Percentiles rank a stretch among this genome's conserved stretches.
These are phyloP conservation scores for Pedetes capensis DNA, from an alignment of 2,113 vertebrate species.

Conservation along the genomic window DNA sequence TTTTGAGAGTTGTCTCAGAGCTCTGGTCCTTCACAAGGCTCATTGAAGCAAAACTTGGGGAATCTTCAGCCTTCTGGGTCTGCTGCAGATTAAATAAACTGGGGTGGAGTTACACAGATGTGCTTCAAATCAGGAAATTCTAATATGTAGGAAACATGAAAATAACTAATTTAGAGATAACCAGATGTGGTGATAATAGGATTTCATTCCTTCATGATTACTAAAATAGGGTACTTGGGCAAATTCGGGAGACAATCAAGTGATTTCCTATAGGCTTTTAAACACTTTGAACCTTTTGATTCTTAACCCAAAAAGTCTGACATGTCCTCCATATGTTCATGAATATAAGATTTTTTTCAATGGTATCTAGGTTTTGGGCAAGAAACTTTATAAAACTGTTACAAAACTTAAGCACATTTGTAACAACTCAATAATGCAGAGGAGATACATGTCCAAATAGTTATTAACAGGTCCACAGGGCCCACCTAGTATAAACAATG, in stretches of 20 bases:
- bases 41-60: not conserved
- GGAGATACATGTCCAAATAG: not conserved
- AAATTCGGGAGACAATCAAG: not conserved
- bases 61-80: not conserved
- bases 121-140: not conserved
- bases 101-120: not conserved
- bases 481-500: not conserved
- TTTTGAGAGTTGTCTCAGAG: not conserved
- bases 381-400: not conserved
- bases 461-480: not conserved
- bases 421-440: not conserved
- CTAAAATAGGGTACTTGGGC: not conserved
- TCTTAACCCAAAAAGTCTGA: not conserved
- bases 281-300: not conserved
- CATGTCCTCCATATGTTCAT: not conserved
- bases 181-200: not conserved
- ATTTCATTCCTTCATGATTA: not conserved
- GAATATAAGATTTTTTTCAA: not conserved
- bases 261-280: not conserved
- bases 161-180: not conserved
- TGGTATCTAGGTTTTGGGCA: not conserved
- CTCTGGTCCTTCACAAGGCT: not conserved
- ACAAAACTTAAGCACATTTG: not conserved
- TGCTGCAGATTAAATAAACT: not conserved
- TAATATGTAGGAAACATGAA: not conserved